Evolutionary conservation across 1,140 invertebrate species (phyloP).

Genomic region (Penaeus vannamei): DNA sequence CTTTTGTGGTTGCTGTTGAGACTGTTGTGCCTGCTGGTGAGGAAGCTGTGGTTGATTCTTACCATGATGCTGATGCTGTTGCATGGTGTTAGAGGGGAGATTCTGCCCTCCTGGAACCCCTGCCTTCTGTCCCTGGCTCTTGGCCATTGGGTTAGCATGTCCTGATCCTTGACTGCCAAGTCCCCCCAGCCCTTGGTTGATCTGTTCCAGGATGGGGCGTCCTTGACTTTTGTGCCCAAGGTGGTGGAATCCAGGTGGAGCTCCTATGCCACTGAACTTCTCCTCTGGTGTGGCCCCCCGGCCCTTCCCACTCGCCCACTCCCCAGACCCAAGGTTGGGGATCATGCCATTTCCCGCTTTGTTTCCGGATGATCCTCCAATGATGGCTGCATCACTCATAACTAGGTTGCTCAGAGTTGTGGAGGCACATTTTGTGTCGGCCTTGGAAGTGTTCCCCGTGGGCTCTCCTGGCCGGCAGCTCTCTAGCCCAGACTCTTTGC

Average conservation of each 20-base stretch:
- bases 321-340: too few species aligned
- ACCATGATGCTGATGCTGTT: not conserved
- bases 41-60: not conserved
- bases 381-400: too few species aligned
- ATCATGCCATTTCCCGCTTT: too few species aligned
- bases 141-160: conserved; percentile 5
- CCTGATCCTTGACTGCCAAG: conserved; percentile 8
- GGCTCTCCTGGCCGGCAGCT: too few species aligned
- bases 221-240: conserved; percentile 11
- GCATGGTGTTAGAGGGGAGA: not conserved
- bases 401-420: too few species aligned
- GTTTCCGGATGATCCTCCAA: too few species aligned
- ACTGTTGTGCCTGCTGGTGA: not conserved
- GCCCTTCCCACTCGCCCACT: not conserved
- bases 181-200: not conserved
- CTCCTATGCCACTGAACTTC: not conserved
- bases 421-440: too few species aligned
- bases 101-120: too few species aligned
- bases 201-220: not conserved
- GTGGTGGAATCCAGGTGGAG: conserved; percentile 12
- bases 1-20: conserved; percentile 13
- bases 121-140: not conserved
- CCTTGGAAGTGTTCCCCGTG: too few species aligned
- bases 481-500: too few species aligned
- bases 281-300: conserved; percentile 4